These are phyloP conservation scores for Sylvicola fuscatus DNA, from an alignment of 2,888 invertebrate species.

Conservation along the genomic window DNA sequence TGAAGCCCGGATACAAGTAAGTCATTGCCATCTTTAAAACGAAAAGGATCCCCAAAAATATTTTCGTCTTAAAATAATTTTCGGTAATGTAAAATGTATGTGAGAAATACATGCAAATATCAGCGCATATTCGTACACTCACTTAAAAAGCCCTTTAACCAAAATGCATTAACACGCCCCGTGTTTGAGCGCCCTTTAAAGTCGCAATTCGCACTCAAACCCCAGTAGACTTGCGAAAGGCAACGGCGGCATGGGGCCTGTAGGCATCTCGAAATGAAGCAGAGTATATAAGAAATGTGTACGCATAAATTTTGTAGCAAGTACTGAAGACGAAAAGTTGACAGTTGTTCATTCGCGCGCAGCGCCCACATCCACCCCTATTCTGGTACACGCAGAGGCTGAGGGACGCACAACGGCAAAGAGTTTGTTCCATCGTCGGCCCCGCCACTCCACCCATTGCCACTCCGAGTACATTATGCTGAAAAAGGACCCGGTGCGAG, in stretches of 20 bases:
- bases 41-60: background rate
- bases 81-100: background rate
- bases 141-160: conserved; percentile 1
- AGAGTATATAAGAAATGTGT: too few relatives aligned
- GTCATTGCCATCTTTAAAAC: conserved; percentile 10
- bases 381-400: background rate
- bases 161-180: background rate
- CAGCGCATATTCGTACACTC: conserved; percentile 1
- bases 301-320: too few relatives aligned
- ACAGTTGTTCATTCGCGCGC: conserved; percentile 4
- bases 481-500: too few relatives aligned
- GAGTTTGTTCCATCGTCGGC: too few relatives aligned
- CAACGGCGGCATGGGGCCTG: too few relatives aligned
- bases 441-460: too few relatives aligned
- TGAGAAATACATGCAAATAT: conserved; percentile 5
- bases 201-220: too few relatives aligned
- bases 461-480: too few relatives aligned
- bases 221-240: too few relatives aligned
- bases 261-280: too few relatives aligned
- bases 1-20: conserved; percentile 98
- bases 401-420: background rate
- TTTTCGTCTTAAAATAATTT: too few relatives aligned
- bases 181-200: too few relatives aligned
- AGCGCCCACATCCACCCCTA: background rate
- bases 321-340: conserved; percentile 4